Conservation (phyloP, 2,797 vertebrate species). For the Micropoecilia bifurca region DNA sequence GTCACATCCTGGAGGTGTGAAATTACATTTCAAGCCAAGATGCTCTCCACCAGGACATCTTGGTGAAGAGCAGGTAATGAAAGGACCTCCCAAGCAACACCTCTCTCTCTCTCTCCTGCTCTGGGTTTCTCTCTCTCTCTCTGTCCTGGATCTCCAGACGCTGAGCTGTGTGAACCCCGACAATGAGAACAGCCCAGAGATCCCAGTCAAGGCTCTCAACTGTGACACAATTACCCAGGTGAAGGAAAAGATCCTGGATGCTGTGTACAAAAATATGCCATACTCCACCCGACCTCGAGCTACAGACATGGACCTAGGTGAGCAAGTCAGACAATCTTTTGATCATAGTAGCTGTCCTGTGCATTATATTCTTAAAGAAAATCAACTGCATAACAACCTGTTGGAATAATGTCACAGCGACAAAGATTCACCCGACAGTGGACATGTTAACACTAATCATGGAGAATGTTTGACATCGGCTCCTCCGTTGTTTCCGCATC, state of each 20-base stretch:
- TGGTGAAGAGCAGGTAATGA: constrained; percentile 66
- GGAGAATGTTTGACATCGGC: constrained; percentile 25
- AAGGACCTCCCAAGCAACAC: constrained; percentile 68
- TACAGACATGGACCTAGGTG: constrained; percentile 97
- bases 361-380: constrained; percentile 5
- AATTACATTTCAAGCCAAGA: constrained; percentile 81
- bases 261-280: constrained; percentile 96
- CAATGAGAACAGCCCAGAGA: constrained; percentile 98
- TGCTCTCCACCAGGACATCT: constrained; percentile 66
- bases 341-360: background rate
- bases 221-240: constrained; percentile 98
- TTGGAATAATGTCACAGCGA: constrained; percentile 19
- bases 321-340: constrained; percentile 45
- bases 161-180: constrained; percentile 98
- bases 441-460: constrained; percentile 24
- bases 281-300: constrained; percentile 93
- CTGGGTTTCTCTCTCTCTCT: constrained; percentile 17
- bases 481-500: constrained; percentile 29
- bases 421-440: constrained; percentile 6
- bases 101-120: constrained; percentile 26
- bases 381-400: constrained; percentile 9
- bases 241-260: constrained; percentile 98
- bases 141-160: constrained; percentile 81
- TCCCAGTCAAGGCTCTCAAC: constrained; percentile 97
- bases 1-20: constrained; percentile 79